phyloP scores from a whole-genome alignment of 2,113 vertebrate genomes.

The Sturnus vulgaris region DNA sequence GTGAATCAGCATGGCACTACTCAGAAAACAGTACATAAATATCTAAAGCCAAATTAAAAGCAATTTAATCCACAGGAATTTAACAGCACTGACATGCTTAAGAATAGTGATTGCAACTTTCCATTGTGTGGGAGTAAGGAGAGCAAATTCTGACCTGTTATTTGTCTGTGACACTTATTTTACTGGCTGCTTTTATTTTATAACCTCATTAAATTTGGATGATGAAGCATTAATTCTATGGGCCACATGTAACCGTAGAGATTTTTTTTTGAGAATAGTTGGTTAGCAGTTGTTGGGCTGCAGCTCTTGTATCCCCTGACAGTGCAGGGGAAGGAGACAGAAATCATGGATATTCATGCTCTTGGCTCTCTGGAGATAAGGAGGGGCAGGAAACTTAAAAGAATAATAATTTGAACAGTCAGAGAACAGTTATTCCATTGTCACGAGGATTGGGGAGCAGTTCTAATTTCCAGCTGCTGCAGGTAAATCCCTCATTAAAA shows the following conservation, averaged over 20 bases:
- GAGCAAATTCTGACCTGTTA: slow-evolving; percentile 19
- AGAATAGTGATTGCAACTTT: slow-evolving; percentile 23
- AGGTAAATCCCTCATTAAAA: not conserved
- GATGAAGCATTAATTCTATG: slow-evolving; percentile 45
- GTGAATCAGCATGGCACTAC: not conserved
- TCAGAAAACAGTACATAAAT: slow-evolving; percentile 47
- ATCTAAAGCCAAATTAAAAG: slow-evolving; percentile 42
- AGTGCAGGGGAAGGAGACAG: not conserved
- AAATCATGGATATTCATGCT: not conserved
- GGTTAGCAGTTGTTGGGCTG: not conserved
- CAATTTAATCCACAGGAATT: slow-evolving; percentile 46
- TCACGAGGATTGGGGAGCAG: not conserved
- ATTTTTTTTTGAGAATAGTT: not conserved
- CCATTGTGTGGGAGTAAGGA: not conserved
- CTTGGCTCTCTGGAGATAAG: not conserved
- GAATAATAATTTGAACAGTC: not conserved
- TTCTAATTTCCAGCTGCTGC: not conserved
- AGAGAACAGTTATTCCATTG: not conserved
- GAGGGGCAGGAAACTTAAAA: not conserved
- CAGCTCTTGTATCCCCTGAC: not conserved
- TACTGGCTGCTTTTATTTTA: slow-evolving; percentile 52
- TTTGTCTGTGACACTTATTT: slow-evolving; percentile 51
- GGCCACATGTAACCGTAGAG: not conserved
- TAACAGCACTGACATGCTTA: slow-evolving; percentile 28
- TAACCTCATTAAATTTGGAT: slow-evolving; percentile 53